Percentiles rank a stretch among this genome's conserved stretches.
These are phyloP conservation scores for Aix galericulata DNA, from an alignment of 2,113 vertebrate genomes.

Conservation along the genomic window DNA sequence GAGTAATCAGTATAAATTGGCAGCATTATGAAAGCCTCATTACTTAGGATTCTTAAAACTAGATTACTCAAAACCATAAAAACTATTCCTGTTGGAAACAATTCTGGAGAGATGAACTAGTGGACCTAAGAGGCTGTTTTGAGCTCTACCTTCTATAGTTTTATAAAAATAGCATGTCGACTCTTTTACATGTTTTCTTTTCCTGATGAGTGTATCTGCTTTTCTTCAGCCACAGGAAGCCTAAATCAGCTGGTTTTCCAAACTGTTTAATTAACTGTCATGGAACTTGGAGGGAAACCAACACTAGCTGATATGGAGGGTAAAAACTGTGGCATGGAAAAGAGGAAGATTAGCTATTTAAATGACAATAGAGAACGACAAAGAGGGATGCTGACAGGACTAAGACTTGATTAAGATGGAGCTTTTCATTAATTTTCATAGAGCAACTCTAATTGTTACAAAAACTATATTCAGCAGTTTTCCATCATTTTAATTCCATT, in stretches of 20 bases:
- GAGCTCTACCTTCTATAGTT: not conserved
- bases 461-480: constrained; percentile 72
- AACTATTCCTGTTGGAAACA: not conserved
- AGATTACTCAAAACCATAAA: not conserved
- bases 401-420: constrained; percentile 75
- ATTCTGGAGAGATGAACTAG: not conserved
- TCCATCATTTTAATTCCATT: constrained; percentile 80
- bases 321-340: constrained; percentile 29
- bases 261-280: constrained; percentile 2
- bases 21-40: not conserved
- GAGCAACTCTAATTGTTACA: constrained; percentile 63
- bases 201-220: not conserved
- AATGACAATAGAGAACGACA: constrained; percentile 69
- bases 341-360: constrained; percentile 58
- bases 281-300: constrained; percentile 25
- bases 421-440: constrained; percentile 71
- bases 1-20: not conserved
- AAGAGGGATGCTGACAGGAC: constrained; percentile 59
- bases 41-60: not conserved
- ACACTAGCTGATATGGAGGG: not conserved
- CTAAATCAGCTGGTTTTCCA: constrained; percentile 12
- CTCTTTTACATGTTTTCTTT: not conserved
- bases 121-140: not conserved
- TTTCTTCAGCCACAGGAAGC: constrained; percentile 34
- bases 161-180: not conserved